These are phyloP conservation scores for Sicus ferrugineus DNA, from an alignment of 2,888 invertebrate species.

Conservation along the genomic window DNA sequence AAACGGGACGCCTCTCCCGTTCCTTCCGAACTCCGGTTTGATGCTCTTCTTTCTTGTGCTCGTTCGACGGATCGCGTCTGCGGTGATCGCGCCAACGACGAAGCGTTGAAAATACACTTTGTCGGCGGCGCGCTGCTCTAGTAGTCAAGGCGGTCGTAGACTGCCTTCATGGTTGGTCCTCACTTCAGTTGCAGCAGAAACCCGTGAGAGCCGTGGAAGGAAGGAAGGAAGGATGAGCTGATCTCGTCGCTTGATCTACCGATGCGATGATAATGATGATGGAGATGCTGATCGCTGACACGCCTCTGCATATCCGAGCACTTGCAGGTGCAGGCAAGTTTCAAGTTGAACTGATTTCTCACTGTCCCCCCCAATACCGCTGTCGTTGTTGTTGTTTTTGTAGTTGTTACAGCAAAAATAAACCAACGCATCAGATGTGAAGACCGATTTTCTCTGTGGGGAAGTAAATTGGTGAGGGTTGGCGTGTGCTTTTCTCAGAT, in stretches of 20 bases:
- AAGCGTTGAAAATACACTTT: slow-evolving; percentile 61
- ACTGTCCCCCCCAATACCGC: too few relatives aligned
- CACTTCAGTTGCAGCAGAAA: slow-evolving; percentile 3
- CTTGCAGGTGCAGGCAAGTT: slow-evolving; percentile 35
- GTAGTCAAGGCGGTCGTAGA: slow-evolving; percentile 22
- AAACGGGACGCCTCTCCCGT: slow-evolving; percentile 51
- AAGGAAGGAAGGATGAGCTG: slow-evolving; percentile 19
- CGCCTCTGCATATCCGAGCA: slow-evolving; percentile 44
- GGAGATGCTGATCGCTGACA: slow-evolving; percentile 46
- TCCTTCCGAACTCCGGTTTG: neutral
- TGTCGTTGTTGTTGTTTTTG: neutral
- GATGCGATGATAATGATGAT: slow-evolving; percentile 44
- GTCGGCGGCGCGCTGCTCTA: slow-evolving; percentile 48
- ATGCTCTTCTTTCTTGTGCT: neutral
- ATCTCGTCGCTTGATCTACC: slow-evolving; percentile 33
- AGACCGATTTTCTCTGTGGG: neutral
- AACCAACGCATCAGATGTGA: neutral
- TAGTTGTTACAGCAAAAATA: neutral
- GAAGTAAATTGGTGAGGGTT: too few relatives aligned
- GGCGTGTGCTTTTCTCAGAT: too few relatives aligned
- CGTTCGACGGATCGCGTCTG: neutral
- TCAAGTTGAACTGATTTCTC: slow-evolving; percentile 16
- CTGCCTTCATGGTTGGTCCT: slow-evolving; percentile 3
- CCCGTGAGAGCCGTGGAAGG: slow-evolving; percentile 12
- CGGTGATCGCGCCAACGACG: slow-evolving; percentile 37